Base-by-base conservation (phyloP, 53 echinoderm and acorn worm genomes). In the Hippasteria phrygiana region DNA sequence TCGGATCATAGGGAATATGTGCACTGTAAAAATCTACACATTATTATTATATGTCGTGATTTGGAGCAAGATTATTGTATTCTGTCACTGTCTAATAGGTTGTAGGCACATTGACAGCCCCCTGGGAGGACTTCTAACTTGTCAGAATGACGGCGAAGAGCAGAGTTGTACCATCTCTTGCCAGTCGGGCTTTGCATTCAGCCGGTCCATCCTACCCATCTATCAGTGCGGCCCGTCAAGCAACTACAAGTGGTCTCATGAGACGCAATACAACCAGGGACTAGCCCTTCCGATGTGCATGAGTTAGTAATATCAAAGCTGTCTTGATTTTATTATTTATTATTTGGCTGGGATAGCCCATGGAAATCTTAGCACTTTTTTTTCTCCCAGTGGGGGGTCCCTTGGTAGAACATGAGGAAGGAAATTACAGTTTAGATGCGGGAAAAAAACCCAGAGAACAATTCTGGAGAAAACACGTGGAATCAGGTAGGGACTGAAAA, bases 221-320 rank as follows among this genome's bases (percentile, higher is more conserved):
- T 93, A 93, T 64, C 38, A 16, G 33, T 93, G 93, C 64, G 93
- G 93, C 27, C 78, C 67, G 24, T 62, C 62, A 20, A 51, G 87
- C 22, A 78, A 90, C 74, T 93, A 87, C 73, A 28, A 78, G 48
- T 93, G 93, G 93, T 90, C 78, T 27, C 93, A 93, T 62, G 59
- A 93, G 41, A 78, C 73, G 0, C 10, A 33, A 3, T 39, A 78
- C 3, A 93, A 90, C 48, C 87, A 78, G 37, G 26, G 34, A 66
- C 27, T n/a, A 9, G 33, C 6, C 62, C 36, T 82, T 22, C 82
- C 82, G 0, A 64, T 43, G 45, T 82, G 73, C 35, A 73, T 43
- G n/a, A 43, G 73, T 73, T 0, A 14, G 73, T 73, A 42, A 35
- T 67, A 67, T 67, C 37, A 36, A 1, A 11, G 24, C 24, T 51